Evolutionary conservation across 2,797 vertebrate species (phyloP).

Genomic region (Danio kyathit): DNA sequence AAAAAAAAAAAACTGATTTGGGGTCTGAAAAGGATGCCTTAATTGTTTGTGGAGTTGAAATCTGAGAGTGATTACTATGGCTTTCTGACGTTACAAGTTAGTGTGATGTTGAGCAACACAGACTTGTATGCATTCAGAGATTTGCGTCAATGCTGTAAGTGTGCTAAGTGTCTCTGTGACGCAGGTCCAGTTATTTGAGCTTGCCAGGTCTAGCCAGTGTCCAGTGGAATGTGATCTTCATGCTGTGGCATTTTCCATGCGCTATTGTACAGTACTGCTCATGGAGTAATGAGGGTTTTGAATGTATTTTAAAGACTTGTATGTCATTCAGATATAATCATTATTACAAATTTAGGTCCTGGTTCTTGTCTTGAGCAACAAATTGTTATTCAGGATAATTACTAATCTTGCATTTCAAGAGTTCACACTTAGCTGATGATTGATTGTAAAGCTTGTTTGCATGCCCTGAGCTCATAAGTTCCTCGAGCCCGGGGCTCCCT

Average conservation of each 20-base stretch:
- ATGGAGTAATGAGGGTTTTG: no score
- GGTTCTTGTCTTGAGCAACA: no score
- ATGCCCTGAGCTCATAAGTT: no score
- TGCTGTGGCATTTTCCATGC: neutral
- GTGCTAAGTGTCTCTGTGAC: slow-evolving; percentile 44
- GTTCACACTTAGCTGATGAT: no score
- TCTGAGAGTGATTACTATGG: neutral
- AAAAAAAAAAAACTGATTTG: neutral
- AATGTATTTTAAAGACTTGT: no score
- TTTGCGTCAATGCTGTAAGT: slow-evolving; percentile 22
- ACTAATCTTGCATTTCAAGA: no score
- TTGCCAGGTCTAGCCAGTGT: slow-evolving; percentile 48
- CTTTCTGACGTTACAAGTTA: neutral
- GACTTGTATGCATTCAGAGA: slow-evolving; percentile 21
- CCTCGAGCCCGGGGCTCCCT: no score
- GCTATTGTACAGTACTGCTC: neutral
- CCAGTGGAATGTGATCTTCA: slow-evolving; percentile 1
- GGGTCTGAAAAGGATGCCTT: neutral
- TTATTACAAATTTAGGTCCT: no score
- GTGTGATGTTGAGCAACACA: slow-evolving; percentile 15
- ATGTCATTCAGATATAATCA: no score
- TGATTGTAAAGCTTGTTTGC: no score
- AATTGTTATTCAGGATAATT: no score
- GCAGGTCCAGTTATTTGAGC: slow-evolving; percentile 62
- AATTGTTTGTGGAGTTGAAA: neutral